Evolutionary conservation across 2,888 invertebrate genomes (phyloP).

Genomic region (Lochmaea crataegi): DNA sequence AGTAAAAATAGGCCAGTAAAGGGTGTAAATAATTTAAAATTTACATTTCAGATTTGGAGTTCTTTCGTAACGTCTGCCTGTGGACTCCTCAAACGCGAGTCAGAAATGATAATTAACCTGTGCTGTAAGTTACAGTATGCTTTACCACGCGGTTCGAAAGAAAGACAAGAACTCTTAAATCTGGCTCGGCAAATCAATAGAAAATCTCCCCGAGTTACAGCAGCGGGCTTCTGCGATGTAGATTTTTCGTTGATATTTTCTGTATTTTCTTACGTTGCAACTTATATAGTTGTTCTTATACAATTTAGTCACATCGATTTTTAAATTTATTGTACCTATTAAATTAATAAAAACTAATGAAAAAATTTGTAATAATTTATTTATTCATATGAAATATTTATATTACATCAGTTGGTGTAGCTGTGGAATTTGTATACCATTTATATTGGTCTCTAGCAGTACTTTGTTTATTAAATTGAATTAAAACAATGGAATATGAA

Average conservation of each 20-base stretch:
- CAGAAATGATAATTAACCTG: conserved; percentile 29
- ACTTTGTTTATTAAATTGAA: conserved; percentile 43
- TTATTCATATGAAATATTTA: not conserved
- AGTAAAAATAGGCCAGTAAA: not conserved
- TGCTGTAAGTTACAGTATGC: conserved; percentile 42
- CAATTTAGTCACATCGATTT: conserved; percentile 45
- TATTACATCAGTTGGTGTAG: not conserved
- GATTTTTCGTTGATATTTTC: conserved; percentile 41
- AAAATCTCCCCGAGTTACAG: conserved; percentile 35
- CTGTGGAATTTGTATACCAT: not conserved
- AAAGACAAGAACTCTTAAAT: conserved; percentile 41
- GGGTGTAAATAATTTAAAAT: not conserved
- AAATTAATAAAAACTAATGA: not conserved
- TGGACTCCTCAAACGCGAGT: conserved; percentile 37
- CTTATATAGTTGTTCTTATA: conserved; percentile 43
- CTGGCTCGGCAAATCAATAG: conserved; percentile 38
- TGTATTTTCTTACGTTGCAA: conserved; percentile 41
- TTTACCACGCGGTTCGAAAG: conserved; percentile 35
- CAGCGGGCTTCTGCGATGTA: conserved; percentile 41
- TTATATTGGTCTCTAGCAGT: not conserved
- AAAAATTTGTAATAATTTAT: not conserved
- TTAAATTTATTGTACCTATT: conserved; percentile 23
- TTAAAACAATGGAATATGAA: conserved; percentile 43
- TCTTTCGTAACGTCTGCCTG: conserved; percentile 40
- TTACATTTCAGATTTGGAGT: conserved; percentile 37